Evolutionary conservation across 1,140 invertebrate genomes (phyloP).

Genomic region (Hypothenemus hampei): DNA sequence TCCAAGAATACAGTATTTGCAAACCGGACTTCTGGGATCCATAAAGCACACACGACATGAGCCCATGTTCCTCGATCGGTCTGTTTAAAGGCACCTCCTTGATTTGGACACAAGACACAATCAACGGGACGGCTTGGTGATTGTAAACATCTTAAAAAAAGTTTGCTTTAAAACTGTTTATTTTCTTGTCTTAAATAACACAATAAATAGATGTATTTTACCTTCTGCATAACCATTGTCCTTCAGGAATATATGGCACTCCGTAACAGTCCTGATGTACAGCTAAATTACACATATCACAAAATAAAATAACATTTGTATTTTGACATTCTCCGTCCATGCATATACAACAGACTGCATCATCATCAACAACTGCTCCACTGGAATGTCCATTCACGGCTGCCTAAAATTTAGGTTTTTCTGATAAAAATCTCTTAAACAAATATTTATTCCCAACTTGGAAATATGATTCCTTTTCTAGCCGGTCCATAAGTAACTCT

Average conservation of each 20-base stretch:
- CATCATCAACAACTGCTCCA: slow-evolving; percentile 81
- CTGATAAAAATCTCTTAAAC: neutral
- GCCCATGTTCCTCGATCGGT: slow-evolving; percentile 95
- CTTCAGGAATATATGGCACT: slow-evolving; percentile 98
- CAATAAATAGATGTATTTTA: slow-evolving; percentile 6
- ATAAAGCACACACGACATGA: slow-evolving; percentile 97
- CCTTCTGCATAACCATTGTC: slow-evolving; percentile 93
- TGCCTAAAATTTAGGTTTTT: slow-evolving; percentile 32
- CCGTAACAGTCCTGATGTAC: slow-evolving; percentile 99
- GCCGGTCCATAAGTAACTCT: slow-evolving; percentile 91
- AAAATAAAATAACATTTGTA: slow-evolving; percentile 91
- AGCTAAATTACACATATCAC: slow-evolving; percentile 99
- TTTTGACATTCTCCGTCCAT: slow-evolving; percentile 96
- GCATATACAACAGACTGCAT: slow-evolving; percentile 96
- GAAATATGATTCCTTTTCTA: slow-evolving; percentile 97
- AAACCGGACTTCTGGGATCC: slow-evolving; percentile 98
- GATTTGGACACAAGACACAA: slow-evolving; percentile 96
- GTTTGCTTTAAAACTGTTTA: neutral
- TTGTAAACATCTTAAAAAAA: slow-evolving; percentile 67
- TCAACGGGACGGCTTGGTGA: slow-evolving; percentile 93
- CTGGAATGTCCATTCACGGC: slow-evolving; percentile 55
- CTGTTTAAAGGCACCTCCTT: slow-evolving; percentile 98
- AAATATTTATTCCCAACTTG: slow-evolving; percentile 52
- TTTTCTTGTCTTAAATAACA: neutral
- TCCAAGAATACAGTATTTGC: slow-evolving; percentile 96